Conservation (phyloP, 2,888 invertebrate genomes). For the Cryptocheilus praepositus region DNA sequence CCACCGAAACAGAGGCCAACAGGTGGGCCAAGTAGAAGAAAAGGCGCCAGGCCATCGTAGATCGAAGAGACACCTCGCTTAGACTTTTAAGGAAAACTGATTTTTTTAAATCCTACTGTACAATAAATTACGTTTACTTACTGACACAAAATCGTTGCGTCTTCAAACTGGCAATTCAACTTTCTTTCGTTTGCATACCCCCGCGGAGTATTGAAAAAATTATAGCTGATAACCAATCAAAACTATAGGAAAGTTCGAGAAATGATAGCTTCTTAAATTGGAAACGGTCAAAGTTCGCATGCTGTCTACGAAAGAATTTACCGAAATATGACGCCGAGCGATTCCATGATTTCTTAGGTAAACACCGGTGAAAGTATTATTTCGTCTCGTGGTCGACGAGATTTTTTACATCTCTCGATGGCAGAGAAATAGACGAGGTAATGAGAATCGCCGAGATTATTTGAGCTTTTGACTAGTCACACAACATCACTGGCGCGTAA, state of each 20-base stretch:
- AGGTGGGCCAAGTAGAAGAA: constrained; percentile 76
- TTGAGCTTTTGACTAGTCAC: background rate
- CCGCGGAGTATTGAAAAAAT: no score
- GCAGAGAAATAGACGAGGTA: background rate
- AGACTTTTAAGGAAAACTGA: constrained; percentile 38
- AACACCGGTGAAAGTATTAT: constrained; percentile 22
- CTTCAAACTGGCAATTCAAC: no score
- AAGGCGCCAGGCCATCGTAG: constrained; percentile 72
- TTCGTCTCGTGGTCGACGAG: background rate
- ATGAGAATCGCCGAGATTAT: no score
- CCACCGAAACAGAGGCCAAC: constrained; percentile 80
- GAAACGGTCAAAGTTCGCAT: no score
- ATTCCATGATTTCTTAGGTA: constrained; percentile 7
- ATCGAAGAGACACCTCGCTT: constrained; percentile 23
- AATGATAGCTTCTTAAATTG: no score
- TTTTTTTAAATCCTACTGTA: constrained; percentile 38
- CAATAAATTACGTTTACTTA: constrained; percentile 47
- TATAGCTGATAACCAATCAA: no score
- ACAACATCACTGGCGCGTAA: background rate
- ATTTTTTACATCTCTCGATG: background rate
- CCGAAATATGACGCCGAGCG: background rate
- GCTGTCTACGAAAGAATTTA: background rate
- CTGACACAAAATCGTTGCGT: no score
- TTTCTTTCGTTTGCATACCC: no score
- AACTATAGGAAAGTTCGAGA: no score